Evolutionary conservation across 2,113 vertebrate genomes (phyloP), one percentile per base, ranked within the genome.

Genomic region (Sebastes fasciatus): DNA sequence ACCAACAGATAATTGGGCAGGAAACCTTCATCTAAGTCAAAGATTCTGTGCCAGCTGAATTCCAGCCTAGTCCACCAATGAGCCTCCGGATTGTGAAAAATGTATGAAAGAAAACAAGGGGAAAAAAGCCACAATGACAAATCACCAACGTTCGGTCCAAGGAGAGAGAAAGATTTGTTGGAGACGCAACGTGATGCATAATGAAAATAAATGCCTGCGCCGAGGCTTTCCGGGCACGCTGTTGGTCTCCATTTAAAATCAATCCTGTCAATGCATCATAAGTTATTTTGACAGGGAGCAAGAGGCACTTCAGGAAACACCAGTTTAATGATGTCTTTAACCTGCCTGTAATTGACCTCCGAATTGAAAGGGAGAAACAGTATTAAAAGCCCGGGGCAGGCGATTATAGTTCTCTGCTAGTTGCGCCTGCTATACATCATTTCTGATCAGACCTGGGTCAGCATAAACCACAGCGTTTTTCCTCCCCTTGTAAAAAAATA

Each of bases 241-340:
- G 87, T 87, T 92, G 92, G 90, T 92, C 88, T 80, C 86, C 88
- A 88, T 94, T 93, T 91, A 88, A 92, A 94, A 94, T 94, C 92
- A 93, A 93, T 94, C 87, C 91, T 86, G 89, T 94, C 92, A 92
- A 90, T 89, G 88, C 76, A 83, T 95, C 91, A 91, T 94, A 95
- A 88, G 88, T 94, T 94, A 94, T 93, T 92, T 93, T 94, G 94
- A 95, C 94, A 93, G 84, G 87, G 90, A 92, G 92, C 88, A 93
- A 91, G 87, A 90, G 90, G 86, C 91, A 92, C 90, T 94, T 94
- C 89, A 91, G 90, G 90, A 94, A 94, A 94, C 91, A 92, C 86
- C 86, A 71, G 84, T 94, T 93, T 94, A 94, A 95, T 94, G 89
- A 92, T 90, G 92, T 93, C 92, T 94, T 94, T 95, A 94, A 94